These are phyloP conservation scores for Zaprionus davidi DNA, from an alignment of 1,140 invertebrate genomes.

Conservation along the genomic window DNA sequence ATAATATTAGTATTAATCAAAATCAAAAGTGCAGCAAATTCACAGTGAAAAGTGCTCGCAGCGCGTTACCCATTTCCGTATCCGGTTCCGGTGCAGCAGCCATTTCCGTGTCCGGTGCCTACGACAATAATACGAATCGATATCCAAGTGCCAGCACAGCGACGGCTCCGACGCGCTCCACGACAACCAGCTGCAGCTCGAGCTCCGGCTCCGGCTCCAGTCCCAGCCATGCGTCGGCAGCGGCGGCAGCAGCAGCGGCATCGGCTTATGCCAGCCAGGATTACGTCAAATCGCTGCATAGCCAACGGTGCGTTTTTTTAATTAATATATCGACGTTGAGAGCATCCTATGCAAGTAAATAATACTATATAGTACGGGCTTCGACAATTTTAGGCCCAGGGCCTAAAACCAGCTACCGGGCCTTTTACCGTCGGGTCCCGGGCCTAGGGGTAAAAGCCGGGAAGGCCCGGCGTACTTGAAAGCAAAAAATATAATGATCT, in stretches of 20 bases:
- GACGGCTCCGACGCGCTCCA: slow-evolving; percentile 29
- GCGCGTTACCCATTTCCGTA: slow-evolving; percentile 14
- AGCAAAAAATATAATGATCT: too few species aligned
- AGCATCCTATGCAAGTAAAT: too few species aligned
- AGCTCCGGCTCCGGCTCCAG: slow-evolving; percentile 9
- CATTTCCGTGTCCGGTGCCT: slow-evolving; percentile 30
- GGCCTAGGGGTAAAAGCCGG: too few species aligned
- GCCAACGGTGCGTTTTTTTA: slow-evolving; percentile 59
- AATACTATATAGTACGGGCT: too few species aligned
- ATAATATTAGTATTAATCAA: slow-evolving; percentile 44
- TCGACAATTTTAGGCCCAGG: too few species aligned
- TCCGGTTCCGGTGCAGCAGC: slow-evolving; percentile 15
- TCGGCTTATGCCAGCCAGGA: slow-evolving; percentile 56
- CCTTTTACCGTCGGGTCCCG: too few species aligned
- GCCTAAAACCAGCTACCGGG: too few species aligned
- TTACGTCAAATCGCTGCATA: slow-evolving; percentile 62
- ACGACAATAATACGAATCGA: slow-evolving; percentile 66
- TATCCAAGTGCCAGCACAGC: slow-evolving; percentile 50
- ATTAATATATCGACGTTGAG: neutral
- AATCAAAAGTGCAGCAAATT: slow-evolving; percentile 59
- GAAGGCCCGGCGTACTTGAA: too few species aligned
- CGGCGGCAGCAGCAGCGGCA: slow-evolving; percentile 15
- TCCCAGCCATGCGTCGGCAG: slow-evolving; percentile 26
- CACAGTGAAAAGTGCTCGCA: slow-evolving; percentile 48
- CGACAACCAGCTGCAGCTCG: slow-evolving; percentile 38